Evolutionary conservation across 2,797 vertebrate genomes (phyloP).

Genomic region (Pempheris klunzingeri): DNA sequence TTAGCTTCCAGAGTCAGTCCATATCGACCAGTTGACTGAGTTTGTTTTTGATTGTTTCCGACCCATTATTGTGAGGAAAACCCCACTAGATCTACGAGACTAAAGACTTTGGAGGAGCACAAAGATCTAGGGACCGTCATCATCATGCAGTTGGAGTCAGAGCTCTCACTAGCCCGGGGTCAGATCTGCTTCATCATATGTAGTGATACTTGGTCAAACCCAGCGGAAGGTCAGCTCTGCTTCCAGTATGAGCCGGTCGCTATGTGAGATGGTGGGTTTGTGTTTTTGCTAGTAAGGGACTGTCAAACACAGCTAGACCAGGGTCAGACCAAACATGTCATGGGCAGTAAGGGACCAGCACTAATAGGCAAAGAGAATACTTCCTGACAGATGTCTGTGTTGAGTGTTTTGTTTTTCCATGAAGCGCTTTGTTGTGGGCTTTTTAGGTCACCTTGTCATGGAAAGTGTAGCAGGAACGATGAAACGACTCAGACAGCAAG

Average conservation of each 20-base stretch:
- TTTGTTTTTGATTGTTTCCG: background rate
- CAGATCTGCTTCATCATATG: background rate
- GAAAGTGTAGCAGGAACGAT: slow-evolving; percentile 42
- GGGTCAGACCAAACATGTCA: slow-evolving; percentile 60
- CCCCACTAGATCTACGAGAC: background rate
- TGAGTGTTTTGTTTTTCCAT: slow-evolving; percentile 48
- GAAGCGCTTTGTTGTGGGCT: slow-evolving; percentile 59
- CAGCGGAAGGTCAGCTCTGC: slow-evolving; percentile 15
- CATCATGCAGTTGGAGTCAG: too few relatives aligned
- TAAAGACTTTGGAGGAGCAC: too few relatives aligned
- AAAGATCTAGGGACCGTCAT: background rate
- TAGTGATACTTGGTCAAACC: slow-evolving; percentile 28
- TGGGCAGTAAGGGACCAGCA: slow-evolving; percentile 41
- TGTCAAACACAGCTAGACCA: slow-evolving; percentile 30
- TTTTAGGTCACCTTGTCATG: slow-evolving; percentile 72
- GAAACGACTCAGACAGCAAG: slow-evolving; percentile 50
- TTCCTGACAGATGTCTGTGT: slow-evolving; percentile 66
- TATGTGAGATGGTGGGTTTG: slow-evolving; percentile 18
- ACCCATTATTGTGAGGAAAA: background rate
- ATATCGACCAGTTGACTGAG: background rate
- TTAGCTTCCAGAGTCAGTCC: background rate
- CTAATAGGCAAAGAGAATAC: slow-evolving; percentile 50
- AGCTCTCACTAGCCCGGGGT: too few relatives aligned
- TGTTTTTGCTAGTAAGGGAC: slow-evolving; percentile 36
- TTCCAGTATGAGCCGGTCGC: slow-evolving; percentile 18